phyloP scores from a whole-genome alignment of 2,113 vertebrate species.

The Murina feae region DNA sequence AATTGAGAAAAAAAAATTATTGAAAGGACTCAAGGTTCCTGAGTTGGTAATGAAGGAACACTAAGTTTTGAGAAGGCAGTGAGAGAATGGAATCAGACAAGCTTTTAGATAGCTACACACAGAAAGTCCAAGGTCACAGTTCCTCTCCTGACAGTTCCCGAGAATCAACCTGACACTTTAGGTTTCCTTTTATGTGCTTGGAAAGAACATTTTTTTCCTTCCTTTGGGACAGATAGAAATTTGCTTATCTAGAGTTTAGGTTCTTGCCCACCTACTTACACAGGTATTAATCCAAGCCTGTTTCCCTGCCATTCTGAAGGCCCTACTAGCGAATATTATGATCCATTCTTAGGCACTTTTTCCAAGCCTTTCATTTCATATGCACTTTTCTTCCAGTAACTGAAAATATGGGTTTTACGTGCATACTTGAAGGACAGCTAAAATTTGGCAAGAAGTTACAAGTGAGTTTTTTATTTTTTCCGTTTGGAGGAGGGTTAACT shows the following conservation, averaged over 20 bases:
- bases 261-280: neutral
- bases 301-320: neutral
- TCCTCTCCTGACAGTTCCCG: neutral
- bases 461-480: slow-evolving; percentile 33
- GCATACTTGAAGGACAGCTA: slow-evolving; percentile 47
- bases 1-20: neutral
- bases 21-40: neutral
- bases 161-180: neutral
- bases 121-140: neutral
- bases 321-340: neutral
- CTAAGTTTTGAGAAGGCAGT: neutral
- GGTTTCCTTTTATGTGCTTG: neutral
- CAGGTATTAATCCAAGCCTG: neutral
- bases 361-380: neutral
- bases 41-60: neutral
- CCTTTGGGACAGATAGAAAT: neutral
- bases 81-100: neutral
- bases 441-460: slow-evolving; percentile 66
- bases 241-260: neutral
- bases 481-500: slow-evolving; percentile 22
- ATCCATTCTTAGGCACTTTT: neutral
- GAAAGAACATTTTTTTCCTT: neutral
- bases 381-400: slow-evolving; percentile 40
- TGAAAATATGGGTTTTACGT: neutral
- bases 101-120: neutral